Evolutionary conservation across 1,140 invertebrate species (phyloP).

Genomic region (Neuroterus valhalla): DNA sequence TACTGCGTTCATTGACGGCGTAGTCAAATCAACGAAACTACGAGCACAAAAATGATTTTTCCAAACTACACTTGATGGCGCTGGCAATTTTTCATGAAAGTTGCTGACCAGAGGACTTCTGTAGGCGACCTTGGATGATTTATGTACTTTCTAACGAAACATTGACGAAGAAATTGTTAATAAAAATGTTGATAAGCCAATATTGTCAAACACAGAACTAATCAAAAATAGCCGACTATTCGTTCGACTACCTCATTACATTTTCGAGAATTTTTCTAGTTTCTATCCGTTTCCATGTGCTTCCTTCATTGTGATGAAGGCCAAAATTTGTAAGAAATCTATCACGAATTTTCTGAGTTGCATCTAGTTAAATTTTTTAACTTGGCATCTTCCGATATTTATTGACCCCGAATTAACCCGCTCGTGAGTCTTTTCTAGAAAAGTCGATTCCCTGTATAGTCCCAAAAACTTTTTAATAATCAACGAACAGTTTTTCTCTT

Average conservation of each 20-base stretch:
- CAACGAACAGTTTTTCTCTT: constrained; percentile 35
- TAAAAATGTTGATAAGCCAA: no score
- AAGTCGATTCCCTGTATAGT: constrained; percentile 22
- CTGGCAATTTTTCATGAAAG: no score
- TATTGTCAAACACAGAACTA: no score
- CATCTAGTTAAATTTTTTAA: background rate
- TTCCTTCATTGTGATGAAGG: background rate
- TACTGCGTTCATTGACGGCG: no score
- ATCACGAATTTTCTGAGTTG: background rate
- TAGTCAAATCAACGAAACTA: no score
- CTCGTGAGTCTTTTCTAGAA: background rate
- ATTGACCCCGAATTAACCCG: background rate
- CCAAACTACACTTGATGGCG: no score
- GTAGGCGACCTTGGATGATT: no score
- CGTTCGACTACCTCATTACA: background rate
- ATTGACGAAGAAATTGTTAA: no score
- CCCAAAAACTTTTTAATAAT: constrained; percentile 30
- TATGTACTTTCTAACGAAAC: no score
- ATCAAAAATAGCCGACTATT: no score
- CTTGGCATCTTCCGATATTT: constrained; percentile 5
- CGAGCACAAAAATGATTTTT: no score
- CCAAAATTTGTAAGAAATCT: background rate
- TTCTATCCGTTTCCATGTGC: constrained; percentile 6
- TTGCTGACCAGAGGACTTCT: no score
- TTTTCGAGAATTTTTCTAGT: background rate